phyloP scores from a whole-genome alignment of 2,888 invertebrate species.

The Acleris emargana region DNA sequence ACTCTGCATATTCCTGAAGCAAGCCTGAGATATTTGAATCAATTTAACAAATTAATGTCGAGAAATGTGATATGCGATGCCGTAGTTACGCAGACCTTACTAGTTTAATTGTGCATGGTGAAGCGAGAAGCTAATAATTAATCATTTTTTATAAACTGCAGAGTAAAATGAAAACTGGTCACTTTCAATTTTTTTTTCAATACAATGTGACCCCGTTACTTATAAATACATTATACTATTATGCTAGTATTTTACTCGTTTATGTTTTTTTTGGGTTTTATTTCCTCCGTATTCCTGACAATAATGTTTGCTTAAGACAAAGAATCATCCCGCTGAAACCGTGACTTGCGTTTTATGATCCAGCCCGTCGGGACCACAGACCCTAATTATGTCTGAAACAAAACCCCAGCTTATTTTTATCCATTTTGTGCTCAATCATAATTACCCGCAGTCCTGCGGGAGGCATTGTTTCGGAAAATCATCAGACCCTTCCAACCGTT shows the following conservation, averaged over 20 bases:
- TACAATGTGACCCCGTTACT: no score
- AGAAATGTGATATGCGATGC: background rate
- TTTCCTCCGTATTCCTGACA: constrained; percentile 1
- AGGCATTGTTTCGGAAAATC: constrained; percentile 71
- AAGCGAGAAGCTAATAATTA: no score
- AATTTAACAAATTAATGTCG: constrained; percentile 49
- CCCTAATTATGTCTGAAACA: constrained; percentile 82
- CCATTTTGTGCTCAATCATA: constrained; percentile 83
- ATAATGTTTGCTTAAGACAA: constrained; percentile 29
- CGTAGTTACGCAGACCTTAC: no score
- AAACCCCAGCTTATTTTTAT: constrained; percentile 78
- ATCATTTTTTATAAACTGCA: no score
- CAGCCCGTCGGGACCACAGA: constrained; percentile 75
- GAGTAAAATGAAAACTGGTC: no score
- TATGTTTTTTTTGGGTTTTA: no score
- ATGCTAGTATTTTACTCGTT: background rate
- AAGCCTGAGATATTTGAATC: constrained; percentile 54
- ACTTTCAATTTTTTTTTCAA: no score
- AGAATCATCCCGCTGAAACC: constrained; percentile 35
- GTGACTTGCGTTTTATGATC: constrained; percentile 67
- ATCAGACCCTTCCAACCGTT: constrained; percentile 55
- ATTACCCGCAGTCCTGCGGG: constrained; percentile 74
- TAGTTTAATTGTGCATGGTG: no score
- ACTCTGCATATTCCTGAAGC: constrained; percentile 43
- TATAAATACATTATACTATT: no score